A percentile compares a stretch with the other conserved stretches of the same genome.
These are phyloP conservation scores for Apamea anceps DNA, from an alignment of 2,888 invertebrate genomes.

Conservation along the genomic window DNA sequence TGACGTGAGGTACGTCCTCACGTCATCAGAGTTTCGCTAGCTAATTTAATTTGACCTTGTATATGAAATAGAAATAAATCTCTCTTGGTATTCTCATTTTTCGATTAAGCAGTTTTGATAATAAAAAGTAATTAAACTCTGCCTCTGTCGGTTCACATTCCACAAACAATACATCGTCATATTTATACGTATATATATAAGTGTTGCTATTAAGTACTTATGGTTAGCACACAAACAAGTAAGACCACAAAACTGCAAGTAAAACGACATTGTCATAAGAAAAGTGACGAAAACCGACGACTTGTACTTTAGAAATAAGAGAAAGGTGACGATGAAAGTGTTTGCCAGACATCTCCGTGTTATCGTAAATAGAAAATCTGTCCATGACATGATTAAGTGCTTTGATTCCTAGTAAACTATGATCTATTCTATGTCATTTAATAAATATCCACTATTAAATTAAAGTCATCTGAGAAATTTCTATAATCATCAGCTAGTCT, in stretches of 20 bases:
- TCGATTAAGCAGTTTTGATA: neutral
- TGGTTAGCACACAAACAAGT: slow-evolving; percentile 31
- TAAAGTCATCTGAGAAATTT: neutral
- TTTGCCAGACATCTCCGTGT: slow-evolving; percentile 47
- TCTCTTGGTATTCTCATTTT: neutral
- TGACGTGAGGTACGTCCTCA: no score
- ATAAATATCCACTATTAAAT: neutral
- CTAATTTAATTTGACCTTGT: no score
- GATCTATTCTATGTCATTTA: neutral
- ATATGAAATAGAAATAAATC: no score
- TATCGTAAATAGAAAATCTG: slow-evolving; percentile 59
- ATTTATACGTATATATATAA: slow-evolving; percentile 31
- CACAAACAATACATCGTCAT: slow-evolving; percentile 22
- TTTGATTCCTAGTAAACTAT: slow-evolving; percentile 24
- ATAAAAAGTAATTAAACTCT: neutral
- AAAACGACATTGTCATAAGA: slow-evolving; percentile 36
- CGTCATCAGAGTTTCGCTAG: no score
- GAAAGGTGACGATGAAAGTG: slow-evolving; percentile 73
- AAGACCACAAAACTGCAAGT: slow-evolving; percentile 53
- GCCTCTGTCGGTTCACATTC: neutral
- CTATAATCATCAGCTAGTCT: slow-evolving; percentile 1
- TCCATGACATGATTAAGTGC: slow-evolving; percentile 33
- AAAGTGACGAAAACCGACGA: slow-evolving; percentile 50
- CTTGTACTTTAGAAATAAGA: slow-evolving; percentile 52
- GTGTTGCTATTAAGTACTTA: neutral